These are phyloP conservation scores for Cetoscarus ocellatus DNA, from an alignment of 2,797 vertebrate species.

Conservation along the genomic window DNA sequence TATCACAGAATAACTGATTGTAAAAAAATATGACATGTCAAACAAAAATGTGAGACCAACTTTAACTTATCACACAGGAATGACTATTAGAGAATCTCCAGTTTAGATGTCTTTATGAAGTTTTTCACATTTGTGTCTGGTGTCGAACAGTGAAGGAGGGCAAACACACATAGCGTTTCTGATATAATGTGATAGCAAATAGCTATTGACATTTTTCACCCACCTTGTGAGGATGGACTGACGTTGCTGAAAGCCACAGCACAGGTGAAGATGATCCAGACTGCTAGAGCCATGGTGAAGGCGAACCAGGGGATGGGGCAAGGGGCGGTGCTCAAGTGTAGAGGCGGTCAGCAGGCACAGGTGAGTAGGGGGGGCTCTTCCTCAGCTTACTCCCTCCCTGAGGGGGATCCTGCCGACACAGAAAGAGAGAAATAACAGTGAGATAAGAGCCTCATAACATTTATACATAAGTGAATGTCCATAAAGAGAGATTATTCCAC, in stretches of 20 bases:
- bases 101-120: too few relatives aligned
- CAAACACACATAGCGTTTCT: background rate
- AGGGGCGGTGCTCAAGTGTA: conserved; percentile 42
- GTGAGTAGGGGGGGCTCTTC: conserved; percentile 60
- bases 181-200: background rate
- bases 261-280: conserved; percentile 80
- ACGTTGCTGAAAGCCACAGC: conserved; percentile 78
- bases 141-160: too few relatives aligned
- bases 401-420: conserved; percentile 69
- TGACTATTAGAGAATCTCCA: too few relatives aligned
- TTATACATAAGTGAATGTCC: background rate
- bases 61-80: too few relatives aligned
- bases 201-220: conserved; percentile 9
- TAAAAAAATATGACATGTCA: too few relatives aligned
- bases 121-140: too few relatives aligned
- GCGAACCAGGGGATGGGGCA: conserved; percentile 33
- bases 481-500: conserved; percentile 9
- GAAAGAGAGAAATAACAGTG: conserved; percentile 29
- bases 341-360: conserved; percentile 70
- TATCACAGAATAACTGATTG: too few relatives aligned
- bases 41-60: too few relatives aligned
- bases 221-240: conserved; percentile 82
- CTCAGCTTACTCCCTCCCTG: conserved; percentile 76
- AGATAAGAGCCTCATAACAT: conserved; percentile 34
- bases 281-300: conserved; percentile 80